Evolutionary conservation across 30 jellyfish, hydroid and myxozoan genomes (phyloP), one percentile per base, ranked within the genome.

Genomic region (Pelagia noctiluca): DNA sequence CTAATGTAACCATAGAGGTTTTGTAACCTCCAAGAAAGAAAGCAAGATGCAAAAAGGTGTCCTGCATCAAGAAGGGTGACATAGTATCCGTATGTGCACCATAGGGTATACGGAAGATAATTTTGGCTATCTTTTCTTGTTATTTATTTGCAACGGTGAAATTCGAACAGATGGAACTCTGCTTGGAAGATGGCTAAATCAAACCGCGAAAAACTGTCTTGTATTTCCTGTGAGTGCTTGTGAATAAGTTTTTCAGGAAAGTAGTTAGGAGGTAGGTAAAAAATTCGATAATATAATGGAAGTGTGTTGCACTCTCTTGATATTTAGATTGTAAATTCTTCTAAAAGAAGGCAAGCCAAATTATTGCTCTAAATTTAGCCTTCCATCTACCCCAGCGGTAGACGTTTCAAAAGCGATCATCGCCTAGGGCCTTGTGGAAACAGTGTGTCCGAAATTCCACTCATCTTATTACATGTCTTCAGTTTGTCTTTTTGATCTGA

Each of bases 111-210:
- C 37, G 85, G 85, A 72, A 21, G 85, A 72, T 18, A 26, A 46
- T n/a, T 47, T 16, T 29, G 31, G 50, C 2, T 72, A 72, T 72
- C 85, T 47, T 21, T 72, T 72, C 23, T 72, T 74, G 85, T 23
- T 72, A 30, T 72, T 72, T 16, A n/a, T n/a, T 24, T 72, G 85
- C 85, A 72, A 72, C 50, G 31, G 72, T 47, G 47, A 50, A 22
- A 47, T 42, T 1, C 37, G 31, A 46, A 72, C 72, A 8, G 76
- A 72, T 38, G 85, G 72, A 42, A 72, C 85, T 36, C 23, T 72
- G 47, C 23, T 28, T 22, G 85, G 85, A 72, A 72, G 47, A 72
- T 72, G 76, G 85, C 74, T 72, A 7, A 50, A 74, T 73, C 85
- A 72, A 50, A n/a, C 85, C 37, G 85, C 37, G 47, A 73, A 48